Percentiles rank a stretch among this genome's conserved stretches.
phyloP scores from a whole-genome alignment of 2,113 vertebrate genomes.

The Rhipidura dahli region DNA sequence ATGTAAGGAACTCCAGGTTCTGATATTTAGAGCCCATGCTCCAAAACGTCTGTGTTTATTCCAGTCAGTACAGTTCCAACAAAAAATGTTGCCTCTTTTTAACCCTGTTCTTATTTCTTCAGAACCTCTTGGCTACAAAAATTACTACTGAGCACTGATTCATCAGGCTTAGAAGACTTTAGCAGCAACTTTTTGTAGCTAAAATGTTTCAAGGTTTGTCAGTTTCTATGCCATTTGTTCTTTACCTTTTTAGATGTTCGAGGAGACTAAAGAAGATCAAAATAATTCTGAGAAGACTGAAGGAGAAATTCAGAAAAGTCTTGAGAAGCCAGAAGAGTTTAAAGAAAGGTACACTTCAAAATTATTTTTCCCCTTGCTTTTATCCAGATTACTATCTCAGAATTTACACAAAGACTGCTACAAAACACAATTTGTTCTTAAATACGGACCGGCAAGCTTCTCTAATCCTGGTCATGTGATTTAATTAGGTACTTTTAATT shows the following conservation, averaged over 20 bases:
- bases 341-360: constrained; percentile 65
- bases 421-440: not conserved
- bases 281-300: constrained; percentile 34
- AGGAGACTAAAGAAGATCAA: constrained; percentile 51
- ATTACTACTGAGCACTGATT: not conserved
- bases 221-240: not conserved
- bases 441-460: not conserved
- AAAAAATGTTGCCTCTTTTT: not conserved
- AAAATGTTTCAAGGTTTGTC: not conserved
- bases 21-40: not conserved
- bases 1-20: not conserved
- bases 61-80: not conserved
- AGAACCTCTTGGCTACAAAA: not conserved
- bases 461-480: not conserved
- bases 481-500: not conserved
- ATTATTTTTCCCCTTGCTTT: not conserved
- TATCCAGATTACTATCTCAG: not conserved
- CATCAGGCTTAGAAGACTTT: not conserved
- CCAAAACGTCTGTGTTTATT: not conserved
- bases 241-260: constrained; percentile 54
- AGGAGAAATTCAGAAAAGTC: constrained; percentile 40
- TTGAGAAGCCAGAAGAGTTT: constrained; percentile 52
- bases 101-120: not conserved
- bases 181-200: not conserved
- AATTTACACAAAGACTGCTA: not conserved